Evolutionary conservation across 53 echinoderm and acorn worm genomes (phyloP), one percentile per base, ranked within the genome.

Genomic region (Stichopus horrens): DNA sequence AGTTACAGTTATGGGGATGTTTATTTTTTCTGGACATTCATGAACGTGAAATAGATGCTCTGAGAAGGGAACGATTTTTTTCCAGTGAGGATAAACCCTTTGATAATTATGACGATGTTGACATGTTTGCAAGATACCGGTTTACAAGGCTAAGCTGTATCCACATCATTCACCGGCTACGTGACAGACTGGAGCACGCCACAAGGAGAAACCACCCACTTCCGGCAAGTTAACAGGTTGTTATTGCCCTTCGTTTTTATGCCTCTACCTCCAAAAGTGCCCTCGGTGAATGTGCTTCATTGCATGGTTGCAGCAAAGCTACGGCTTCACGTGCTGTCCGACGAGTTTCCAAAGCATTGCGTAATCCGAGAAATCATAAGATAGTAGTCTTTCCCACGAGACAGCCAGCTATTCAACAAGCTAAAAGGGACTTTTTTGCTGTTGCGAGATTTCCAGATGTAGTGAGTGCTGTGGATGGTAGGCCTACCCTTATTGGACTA

Each of bases 131-230:
- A 37, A 68, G 82, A 4, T 83, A 89, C 37, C 54, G 89, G 6
- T 89, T 89, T 71, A 81, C 71, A 9, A 67, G 82, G 55, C 5
- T 68, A 73, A 74, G 89, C 4, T 89, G 89, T 74, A 66, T 82
- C 7, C 18, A 4, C 10, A 73, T 89, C 14, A 60, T 80, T 8
- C 54, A 89, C 21, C 16, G 78, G 5, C 81, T 89, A 5, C 63
- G 9, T 5, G 80, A 0, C 6, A 21, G 60, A 7, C 52, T 89
- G 5, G 67, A 89, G 0, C 89, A 78, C 18, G 81, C 71, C 4
- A 83, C 83, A 4, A 60, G 14, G 11, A 60, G 67, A 18, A 84
- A 23, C 23, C 16, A 23, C 1, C 51, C 89, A 16, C 80, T 89
- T 5, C 54, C 80, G 21, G 74, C 89, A 11, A 54, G 19, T 4